These are phyloP conservation scores for Salvator merianae DNA, from an alignment of 2,113 vertebrate genomes.

Conservation along the genomic window DNA sequence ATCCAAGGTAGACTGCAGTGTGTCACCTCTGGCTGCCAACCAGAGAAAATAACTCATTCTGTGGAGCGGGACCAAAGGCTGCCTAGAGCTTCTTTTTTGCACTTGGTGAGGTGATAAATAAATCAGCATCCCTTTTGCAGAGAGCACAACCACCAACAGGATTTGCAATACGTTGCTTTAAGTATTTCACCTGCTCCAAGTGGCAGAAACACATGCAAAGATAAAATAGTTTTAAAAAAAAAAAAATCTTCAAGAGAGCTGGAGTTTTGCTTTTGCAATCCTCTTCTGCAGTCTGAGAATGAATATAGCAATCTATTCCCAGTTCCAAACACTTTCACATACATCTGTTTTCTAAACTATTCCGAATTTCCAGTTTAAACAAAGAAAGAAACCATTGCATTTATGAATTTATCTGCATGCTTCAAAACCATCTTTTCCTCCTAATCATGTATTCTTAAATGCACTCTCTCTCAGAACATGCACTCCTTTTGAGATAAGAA, in stretches of 20 bases:
- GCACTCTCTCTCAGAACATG: not conserved
- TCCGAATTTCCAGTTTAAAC: too few relatives aligned
- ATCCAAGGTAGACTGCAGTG: not conserved
- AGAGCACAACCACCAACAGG: not conserved
- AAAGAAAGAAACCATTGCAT: too few relatives aligned
- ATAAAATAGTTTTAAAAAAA: not conserved
- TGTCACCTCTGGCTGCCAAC: not conserved
- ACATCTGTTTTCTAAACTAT: too few relatives aligned
- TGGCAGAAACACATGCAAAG: not conserved
- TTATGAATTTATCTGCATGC: not conserved
- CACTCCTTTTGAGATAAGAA: not conserved
- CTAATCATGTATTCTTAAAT: not conserved
- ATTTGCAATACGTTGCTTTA: not conserved
- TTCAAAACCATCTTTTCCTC: not conserved
- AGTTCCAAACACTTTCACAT: not conserved
- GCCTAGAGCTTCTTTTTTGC: conserved; percentile 13
- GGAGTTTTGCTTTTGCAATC: not conserved
- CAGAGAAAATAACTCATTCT: not conserved
- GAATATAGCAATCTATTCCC: not conserved
- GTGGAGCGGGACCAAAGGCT: not conserved
- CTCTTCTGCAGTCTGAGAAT: not conserved
- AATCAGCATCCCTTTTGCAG: conserved; percentile 9
- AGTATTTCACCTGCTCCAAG: not conserved
- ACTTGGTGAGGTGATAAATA: conserved; percentile 12
- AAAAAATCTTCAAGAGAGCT: not conserved